A percentile compares a stretch with the other conserved stretches of the same genome.
phyloP scores from a whole-genome alignment of 2,113 vertebrate species.

The Nettapus auritus region DNA sequence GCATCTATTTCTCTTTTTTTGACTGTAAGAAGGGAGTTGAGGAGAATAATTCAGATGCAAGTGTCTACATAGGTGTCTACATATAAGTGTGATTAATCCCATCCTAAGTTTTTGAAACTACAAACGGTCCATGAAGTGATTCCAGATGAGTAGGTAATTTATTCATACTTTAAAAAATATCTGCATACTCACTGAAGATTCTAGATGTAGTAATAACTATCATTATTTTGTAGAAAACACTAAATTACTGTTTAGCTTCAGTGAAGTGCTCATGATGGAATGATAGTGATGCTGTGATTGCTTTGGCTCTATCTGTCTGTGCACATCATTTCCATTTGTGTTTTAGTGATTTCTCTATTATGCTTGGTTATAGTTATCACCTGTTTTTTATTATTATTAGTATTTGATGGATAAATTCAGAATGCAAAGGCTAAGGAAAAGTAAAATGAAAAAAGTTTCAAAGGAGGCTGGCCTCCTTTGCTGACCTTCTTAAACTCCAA shows the following conservation, averaged over 20 bases:
- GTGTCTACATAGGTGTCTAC: neutral
- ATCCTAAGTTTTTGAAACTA: neutral
- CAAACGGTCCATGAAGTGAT: neutral
- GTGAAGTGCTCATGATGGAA: neutral
- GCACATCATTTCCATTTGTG: neutral
- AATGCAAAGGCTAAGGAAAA: conserved; percentile 2
- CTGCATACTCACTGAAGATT: neutral
- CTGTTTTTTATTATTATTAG: neutral
- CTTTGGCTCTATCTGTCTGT: neutral
- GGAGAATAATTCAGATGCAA: neutral
- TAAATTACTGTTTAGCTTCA: conserved; percentile 11
- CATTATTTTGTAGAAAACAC: neutral
- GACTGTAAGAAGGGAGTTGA: neutral
- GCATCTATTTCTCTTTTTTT: neutral
- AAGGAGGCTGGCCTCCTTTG: neutral
- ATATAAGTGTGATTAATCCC: neutral
- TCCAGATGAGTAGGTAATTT: neutral
- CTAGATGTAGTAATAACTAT: neutral
- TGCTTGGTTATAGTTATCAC: neutral
- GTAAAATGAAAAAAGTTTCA: neutral
- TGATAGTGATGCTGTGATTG: neutral
- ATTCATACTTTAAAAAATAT: neutral
- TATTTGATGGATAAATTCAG: neutral
- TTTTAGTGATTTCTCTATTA: neutral
- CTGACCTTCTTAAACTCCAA: neutral